Conservation (phyloP, 2,888 invertebrate species). For the Pardosa pseudoannulata region DNA sequence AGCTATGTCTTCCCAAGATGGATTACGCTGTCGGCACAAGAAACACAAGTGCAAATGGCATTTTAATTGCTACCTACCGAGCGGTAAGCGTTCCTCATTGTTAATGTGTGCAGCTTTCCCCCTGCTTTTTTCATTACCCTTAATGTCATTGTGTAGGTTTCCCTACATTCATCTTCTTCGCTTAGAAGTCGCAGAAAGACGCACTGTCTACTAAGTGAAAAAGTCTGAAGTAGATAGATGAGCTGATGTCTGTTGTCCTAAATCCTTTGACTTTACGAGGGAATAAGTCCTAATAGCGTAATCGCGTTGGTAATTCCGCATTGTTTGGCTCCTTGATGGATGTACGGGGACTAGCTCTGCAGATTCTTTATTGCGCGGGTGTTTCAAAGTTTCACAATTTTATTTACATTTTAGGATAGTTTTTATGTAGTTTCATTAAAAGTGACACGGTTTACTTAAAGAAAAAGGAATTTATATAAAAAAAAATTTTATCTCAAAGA, state of each 20-base stretch:
- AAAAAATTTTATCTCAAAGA: too few relatives aligned
- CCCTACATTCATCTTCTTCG: constrained; percentile 5
- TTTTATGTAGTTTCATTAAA: too few relatives aligned
- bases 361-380: too few relatives aligned
- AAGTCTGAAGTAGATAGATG: background rate
- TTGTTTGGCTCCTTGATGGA: background rate
- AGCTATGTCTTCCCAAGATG: constrained; percentile 27
- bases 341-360: too few relatives aligned
- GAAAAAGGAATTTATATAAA: too few relatives aligned
- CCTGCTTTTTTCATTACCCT: too few relatives aligned
- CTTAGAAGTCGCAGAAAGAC: background rate
- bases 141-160: constrained; percentile 1
- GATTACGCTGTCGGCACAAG: constrained; percentile 52
- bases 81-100: constrained; percentile 36
- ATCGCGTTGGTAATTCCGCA: background rate
- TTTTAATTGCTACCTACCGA: constrained; percentile 68
- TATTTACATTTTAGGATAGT: too few relatives aligned
- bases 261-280: background rate
- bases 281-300: background rate
- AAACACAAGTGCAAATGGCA: constrained; percentile 69
- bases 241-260: background rate
- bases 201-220: background rate
- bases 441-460: too few relatives aligned
- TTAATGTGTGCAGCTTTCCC: constrained; percentile 25
- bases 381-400: too few relatives aligned